Evolutionary conservation across 2,113 vertebrate species (phyloP), one percentile per base, ranked within the genome.

Genomic region (Macquaria australasica): DNA sequence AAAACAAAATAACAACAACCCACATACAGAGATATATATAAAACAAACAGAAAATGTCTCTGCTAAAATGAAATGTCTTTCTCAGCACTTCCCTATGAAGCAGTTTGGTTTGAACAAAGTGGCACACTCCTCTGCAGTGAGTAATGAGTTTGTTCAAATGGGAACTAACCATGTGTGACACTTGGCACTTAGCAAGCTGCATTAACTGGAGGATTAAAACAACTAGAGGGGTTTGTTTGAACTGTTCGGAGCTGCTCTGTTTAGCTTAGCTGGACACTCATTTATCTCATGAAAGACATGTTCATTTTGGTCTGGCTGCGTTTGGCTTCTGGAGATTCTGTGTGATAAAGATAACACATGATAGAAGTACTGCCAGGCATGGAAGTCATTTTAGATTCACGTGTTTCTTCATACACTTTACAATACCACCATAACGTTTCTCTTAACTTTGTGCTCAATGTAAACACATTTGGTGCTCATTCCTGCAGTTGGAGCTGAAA

Each of bases 161-260:
- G 21, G 75, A 48, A 69, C n/a, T 48, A 78, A 67, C 78, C 63
- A 84, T 55, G 84, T 84, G 74, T 84, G 69, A 74, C 62, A 53
- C 50, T 60, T 68, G 59, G 58, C 63, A 23, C 55, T 60, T 25
- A 1, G 64, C 60, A 83, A 34, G 63, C 37, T 15, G 66, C 34
- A 71, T 82, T 58, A 72, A 34, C 31, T 6, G 6, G 34, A 62
- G 39, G 48, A 80, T 64, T 53, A 41, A 73, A 71, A 60, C 48
- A 28, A 10, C 48, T 68, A 23, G 43, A 50, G 59, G 1, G 25
- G 9, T 73, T 63, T 81, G 73, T 66, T 34, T 79, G 64, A 72
- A 39, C 10, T 39, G 28, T 31, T 31, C 28, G 11, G 48, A 77
- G 78, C 39, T 34, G 41, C 67, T 58, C 15, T 77, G 68, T 85